Evolutionary conservation across 2,888 invertebrate genomes (phyloP).

Genomic region (Nephrocerus scutellatus): DNA sequence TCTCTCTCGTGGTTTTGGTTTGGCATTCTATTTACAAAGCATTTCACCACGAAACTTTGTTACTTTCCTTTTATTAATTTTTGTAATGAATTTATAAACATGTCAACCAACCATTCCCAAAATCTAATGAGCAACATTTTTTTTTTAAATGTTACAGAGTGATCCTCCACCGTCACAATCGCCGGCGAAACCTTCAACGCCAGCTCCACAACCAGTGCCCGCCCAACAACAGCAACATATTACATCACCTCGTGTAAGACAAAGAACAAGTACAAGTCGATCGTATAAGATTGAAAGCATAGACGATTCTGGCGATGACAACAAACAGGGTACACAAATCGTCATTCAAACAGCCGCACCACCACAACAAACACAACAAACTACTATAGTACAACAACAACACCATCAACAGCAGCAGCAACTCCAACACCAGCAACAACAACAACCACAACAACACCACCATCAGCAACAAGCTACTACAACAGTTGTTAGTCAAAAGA

Average conservation of each 20-base stretch:
- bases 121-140: no score
- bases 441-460: slow-evolving; percentile 25
- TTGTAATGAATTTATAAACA: no score
- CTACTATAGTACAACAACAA: slow-evolving; percentile 34
- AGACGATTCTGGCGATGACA: slow-evolving; percentile 57
- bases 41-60: no score
- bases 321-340: slow-evolving; percentile 46
- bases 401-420: slow-evolving; percentile 24
- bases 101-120: no score
- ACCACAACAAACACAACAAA: slow-evolving; percentile 34
- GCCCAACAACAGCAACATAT: slow-evolving; percentile 29
- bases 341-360: slow-evolving; percentile 50
- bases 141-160: slow-evolving; percentile 47
- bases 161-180: slow-evolving; percentile 60
- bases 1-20: no score
- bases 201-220: slow-evolving; percentile 49
- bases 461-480: slow-evolving; percentile 30
- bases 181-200: slow-evolving; percentile 59
- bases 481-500: slow-evolving; percentile 41
- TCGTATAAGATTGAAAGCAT: slow-evolving; percentile 57
- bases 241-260: slow-evolving; percentile 40
- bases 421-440: slow-evolving; percentile 29
- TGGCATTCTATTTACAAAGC: no score
- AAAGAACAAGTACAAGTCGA: slow-evolving; percentile 37
- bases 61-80: no score